A percentile compares a stretch with the other conserved stretches of the same genome.
phyloP scores from a whole-genome alignment of 2,888 invertebrate genomes.

The Diarsia dahlii region DNA sequence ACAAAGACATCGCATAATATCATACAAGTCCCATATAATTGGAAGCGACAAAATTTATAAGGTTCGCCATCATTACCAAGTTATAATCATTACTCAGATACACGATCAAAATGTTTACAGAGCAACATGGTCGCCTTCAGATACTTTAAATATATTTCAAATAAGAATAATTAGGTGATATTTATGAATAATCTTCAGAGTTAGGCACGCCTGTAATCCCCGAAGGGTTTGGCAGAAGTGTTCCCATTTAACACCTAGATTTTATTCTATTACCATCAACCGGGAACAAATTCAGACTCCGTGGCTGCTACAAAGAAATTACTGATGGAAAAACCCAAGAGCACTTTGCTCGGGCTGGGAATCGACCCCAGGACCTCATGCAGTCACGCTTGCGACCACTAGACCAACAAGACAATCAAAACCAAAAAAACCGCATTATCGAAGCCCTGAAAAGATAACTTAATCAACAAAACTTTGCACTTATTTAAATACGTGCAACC shows the following conservation, averaged over 20 bases:
- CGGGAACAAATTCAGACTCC: too few species aligned
- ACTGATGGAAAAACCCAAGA: too few species aligned
- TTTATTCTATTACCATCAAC: too few species aligned
- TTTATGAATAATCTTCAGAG: too few species aligned
- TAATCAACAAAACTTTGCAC: constrained; percentile 3
- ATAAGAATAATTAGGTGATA: too few species aligned
- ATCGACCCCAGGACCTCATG: too few species aligned
- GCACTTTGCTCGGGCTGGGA: too few species aligned
- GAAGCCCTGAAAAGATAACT: constrained; percentile 3
- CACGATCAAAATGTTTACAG: constrained; percentile 14
- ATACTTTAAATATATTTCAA: background rate
- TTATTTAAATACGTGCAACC: constrained; percentile 34
- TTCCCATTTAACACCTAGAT: too few species aligned
- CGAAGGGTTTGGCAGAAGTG: too few species aligned
- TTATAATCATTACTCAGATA: constrained; percentile 16
- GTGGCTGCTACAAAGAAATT: too few species aligned
- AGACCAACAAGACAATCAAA: background rate
- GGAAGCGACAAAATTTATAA: constrained; percentile 36
- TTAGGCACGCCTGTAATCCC: too few species aligned
- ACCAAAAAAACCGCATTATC: background rate
- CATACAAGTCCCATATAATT: constrained; percentile 17
- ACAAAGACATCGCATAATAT: constrained; percentile 27
- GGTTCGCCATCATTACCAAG: constrained; percentile 11
- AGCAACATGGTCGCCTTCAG: background rate
- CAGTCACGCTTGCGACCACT: too few species aligned